Evolutionary conservation across 2,113 vertebrate species (phyloP), one percentile per base, ranked within the genome.

Genomic region (Cheilinus undulatus): DNA sequence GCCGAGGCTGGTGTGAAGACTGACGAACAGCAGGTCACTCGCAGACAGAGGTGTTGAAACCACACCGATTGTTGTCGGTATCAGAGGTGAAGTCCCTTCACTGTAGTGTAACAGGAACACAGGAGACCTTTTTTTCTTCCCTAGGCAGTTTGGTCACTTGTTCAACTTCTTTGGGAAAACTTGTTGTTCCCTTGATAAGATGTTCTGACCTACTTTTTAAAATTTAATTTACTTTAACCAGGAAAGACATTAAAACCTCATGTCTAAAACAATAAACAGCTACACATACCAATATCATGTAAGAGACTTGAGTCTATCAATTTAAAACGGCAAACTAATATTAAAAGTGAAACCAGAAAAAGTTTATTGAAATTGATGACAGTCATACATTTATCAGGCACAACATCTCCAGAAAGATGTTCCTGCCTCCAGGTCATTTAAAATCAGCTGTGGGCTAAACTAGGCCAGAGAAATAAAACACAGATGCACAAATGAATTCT

Each of bases 21-120:
- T 40, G 83, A 76, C 66, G 69, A 27, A 8, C 17, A 81, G 70
- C 78, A 86, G 73, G 73, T 49, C 54, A 49, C 30, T 63, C 7
- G 28, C 26, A 69, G 60, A 50, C 49, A 2, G 50, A 24, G 30
- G 45, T 78, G 78, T 67, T 63, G 60, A 78, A 48, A 69, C 52
- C 26, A 14, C 52, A 30, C 13, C 14, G 48, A 22, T 24, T 36
- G 76, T n/a, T 61, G 80, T 40, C 62, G 17, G 50, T 48, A 50
- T 70, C 65, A 40, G 30, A 73, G 69, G 46, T 71, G 69, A 76
- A 57, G 69, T 4, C 30, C 62, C 26, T 54, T 72, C 48, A 69
- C 61, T 50, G 19, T 51, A 40, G 64, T 23, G 22, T 19, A 27
- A 73, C 23, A 10, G 6, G 38, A 59, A 27, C 42, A 23, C 28